Evolutionary conservation across 2,113 vertebrate genomes (phyloP).

Genomic region (Brachyhypopomus occidentalis): DNA sequence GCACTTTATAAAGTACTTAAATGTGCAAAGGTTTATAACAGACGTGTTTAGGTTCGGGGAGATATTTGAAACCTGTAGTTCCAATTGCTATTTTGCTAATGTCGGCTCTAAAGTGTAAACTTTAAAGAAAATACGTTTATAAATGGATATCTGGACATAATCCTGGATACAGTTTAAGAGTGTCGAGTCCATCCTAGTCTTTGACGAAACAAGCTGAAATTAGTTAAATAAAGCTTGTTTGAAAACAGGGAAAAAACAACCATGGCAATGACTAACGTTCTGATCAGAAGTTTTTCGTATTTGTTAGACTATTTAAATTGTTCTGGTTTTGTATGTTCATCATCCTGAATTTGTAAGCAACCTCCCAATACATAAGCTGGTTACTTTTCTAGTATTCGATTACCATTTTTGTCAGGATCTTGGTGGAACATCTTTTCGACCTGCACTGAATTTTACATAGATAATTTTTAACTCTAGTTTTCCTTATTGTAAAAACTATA

Average conservation of each 20-base stretch:
- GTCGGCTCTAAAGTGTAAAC: background rate
- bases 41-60: background rate
- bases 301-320: too few species aligned
- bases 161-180: background rate
- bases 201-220: background rate
- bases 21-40: background rate
- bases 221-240: too few species aligned
- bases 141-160: background rate
- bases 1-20: background rate
- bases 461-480: background rate
- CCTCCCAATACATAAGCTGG: background rate
- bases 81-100: background rate
- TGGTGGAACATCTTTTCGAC: background rate
- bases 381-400: background rate
- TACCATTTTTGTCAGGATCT: background rate
- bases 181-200: background rate
- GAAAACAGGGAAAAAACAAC: too few species aligned
- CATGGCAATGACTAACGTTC: too few species aligned
- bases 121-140: background rate
- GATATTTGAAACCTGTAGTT: background rate
- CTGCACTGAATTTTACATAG: background rate
- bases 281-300: too few species aligned
- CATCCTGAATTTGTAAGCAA: background rate
- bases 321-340: background rate
- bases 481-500: background rate